A percentile compares a stretch with the other conserved stretches of the same genome.
Evolutionary conservation across 2,113 vertebrate genomes (phyloP).

Genomic region (Rana temporaria): DNA sequence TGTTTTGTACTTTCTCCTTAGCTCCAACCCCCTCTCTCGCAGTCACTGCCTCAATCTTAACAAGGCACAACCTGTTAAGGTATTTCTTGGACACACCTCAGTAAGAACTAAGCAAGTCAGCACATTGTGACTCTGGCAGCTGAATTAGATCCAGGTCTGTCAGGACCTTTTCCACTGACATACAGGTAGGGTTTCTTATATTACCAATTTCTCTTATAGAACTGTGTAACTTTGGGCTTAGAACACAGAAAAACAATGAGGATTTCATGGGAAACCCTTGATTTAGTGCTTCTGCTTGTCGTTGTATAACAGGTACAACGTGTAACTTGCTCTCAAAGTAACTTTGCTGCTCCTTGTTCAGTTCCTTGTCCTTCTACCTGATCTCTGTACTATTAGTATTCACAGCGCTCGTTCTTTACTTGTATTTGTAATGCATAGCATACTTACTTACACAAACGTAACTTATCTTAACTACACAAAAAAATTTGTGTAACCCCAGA

Average conservation of each 20-base stretch:
- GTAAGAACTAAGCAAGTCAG: not conserved
- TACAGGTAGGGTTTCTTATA: conserved; percentile 28
- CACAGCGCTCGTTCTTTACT: too few relatives aligned
- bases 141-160: not conserved
- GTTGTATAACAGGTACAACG: not conserved
- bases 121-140: not conserved
- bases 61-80: conserved; percentile 33
- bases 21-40: not conserved
- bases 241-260: not conserved
- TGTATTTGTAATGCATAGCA: too few relatives aligned
- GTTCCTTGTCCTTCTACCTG: too few relatives aligned
- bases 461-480: too few relatives aligned
- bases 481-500: too few relatives aligned
- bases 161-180: conserved; percentile 7
- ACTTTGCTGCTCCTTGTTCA: too few relatives aligned
- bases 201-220: not conserved
- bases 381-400: too few relatives aligned
- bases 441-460: too few relatives aligned
- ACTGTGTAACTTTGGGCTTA: not conserved
- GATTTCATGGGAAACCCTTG: too few relatives aligned
- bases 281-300: not conserved
- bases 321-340: not conserved
- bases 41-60: not conserved
- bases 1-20: conserved; percentile 24
- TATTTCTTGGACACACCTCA: conserved; percentile 48